phyloP scores from a whole-genome alignment of 1,140 invertebrate species.

The Drosophila triauraria region DNA sequence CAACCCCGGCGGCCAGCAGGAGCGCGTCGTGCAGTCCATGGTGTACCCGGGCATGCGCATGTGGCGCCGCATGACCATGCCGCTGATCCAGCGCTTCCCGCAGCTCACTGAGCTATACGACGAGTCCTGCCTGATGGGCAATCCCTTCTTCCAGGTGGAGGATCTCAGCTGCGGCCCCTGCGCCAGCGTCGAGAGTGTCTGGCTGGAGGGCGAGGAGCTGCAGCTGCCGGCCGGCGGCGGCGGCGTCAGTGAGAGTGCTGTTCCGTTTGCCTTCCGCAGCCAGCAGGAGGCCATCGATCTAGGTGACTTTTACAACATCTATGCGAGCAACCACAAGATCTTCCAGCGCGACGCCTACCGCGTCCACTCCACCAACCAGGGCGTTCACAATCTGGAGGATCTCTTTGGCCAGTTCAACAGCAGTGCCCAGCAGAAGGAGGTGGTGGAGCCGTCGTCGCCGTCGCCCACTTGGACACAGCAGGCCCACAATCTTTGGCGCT shows the following conservation, averaged over 20 bases:
- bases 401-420: slow-evolving; percentile 79
- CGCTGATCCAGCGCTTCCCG: slow-evolving; percentile 86
- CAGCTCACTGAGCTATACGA: slow-evolving; percentile 88
- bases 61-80: slow-evolving; percentile 85
- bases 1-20: slow-evolving; percentile 56
- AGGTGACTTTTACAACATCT: slow-evolving; percentile 85
- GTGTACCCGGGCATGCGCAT: slow-evolving; percentile 86
- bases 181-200: slow-evolving; percentile 87
- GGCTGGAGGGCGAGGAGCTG: slow-evolving; percentile 64
- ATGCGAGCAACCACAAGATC: slow-evolving; percentile 84
- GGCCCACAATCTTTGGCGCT: slow-evolving; percentile 86
- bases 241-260: slow-evolving; percentile 33
- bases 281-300: slow-evolving; percentile 82
- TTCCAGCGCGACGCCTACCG: slow-evolving; percentile 86
- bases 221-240: slow-evolving; percentile 12
- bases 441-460: not conserved
- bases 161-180: slow-evolving; percentile 91
- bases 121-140: slow-evolving; percentile 90
- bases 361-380: slow-evolving; percentile 86
- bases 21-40: slow-evolving; percentile 85
- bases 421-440: slow-evolving; percentile 12
- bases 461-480: slow-evolving; percentile 29
- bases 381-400: slow-evolving; percentile 80
- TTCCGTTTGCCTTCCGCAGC: slow-evolving; percentile 79
- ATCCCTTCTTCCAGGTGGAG: slow-evolving; percentile 89